Conservation (phyloP, 2,797 vertebrate species). For the Hozukius guyotensis region DNA sequence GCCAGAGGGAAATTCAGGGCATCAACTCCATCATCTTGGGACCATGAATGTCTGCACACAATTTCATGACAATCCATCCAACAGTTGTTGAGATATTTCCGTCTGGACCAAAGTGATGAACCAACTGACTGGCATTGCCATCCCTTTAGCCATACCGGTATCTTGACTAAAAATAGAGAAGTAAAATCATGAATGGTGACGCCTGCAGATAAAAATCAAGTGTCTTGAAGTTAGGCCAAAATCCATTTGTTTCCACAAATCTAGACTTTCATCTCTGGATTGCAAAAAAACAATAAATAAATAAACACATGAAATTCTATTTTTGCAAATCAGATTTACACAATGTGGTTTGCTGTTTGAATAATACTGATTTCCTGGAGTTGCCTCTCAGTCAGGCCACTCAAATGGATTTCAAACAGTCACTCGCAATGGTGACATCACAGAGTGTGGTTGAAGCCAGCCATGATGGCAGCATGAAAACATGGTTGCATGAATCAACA, state of each 20-base stretch:
- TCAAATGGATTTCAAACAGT: conserved; percentile 5
- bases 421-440: not conserved
- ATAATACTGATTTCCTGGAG: not conserved
- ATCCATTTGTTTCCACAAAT: not conserved
- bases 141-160: not conserved
- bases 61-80: not conserved
- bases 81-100: not conserved
- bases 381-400: not conserved
- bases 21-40: not conserved
- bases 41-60: no score
- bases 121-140: not conserved
- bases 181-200: not conserved
- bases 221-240: not conserved
- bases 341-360: not conserved
- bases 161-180: not conserved
- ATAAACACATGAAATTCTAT: not conserved
- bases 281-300: not conserved
- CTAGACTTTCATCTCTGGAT: not conserved
- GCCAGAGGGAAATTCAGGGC: not conserved
- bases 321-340: not conserved
- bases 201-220: conserved; percentile 3
- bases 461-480: not conserved
- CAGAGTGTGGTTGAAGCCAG: not conserved
- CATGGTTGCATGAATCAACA: not conserved
- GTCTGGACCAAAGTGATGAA: not conserved